phyloP scores from a whole-genome alignment of 2,113 vertebrate species.

The Monopterus albus region DNA sequence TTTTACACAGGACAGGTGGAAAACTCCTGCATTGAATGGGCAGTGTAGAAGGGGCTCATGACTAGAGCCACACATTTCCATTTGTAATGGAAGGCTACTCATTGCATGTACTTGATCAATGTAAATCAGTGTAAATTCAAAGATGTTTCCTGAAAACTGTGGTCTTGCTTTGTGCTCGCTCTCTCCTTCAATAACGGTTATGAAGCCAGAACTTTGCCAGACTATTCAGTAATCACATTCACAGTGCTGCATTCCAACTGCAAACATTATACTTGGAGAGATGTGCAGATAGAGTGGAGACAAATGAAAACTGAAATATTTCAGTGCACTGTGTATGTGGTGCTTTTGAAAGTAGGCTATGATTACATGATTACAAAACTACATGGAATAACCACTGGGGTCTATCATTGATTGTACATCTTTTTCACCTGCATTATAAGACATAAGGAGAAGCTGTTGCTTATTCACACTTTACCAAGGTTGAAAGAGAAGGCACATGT shows the following conservation, averaged over 20 bases:
- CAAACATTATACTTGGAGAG: neutral
- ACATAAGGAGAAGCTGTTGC: neutral
- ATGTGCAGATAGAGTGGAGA: no score
- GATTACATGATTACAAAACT: neutral
- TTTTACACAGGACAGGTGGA: no score
- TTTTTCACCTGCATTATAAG: neutral
- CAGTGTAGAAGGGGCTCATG: no score
- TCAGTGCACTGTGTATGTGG: neutral
- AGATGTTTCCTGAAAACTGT: slow-evolving; percentile 3
- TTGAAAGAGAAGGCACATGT: neutral
- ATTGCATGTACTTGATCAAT: neutral
- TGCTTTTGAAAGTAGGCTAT: neutral
- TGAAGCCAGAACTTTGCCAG: no score
- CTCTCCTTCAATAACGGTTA: no score
- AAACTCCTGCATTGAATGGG: no score
- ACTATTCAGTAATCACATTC: slow-evolving; percentile 21
- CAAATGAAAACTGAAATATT: no score
- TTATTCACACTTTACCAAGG: slow-evolving; percentile 1
- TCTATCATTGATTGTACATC: neutral
- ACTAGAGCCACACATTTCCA: neutral
- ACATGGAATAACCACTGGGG: neutral
- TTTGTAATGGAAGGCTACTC: neutral
- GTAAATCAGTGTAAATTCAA: neutral
- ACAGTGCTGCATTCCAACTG: no score
- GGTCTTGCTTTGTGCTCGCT: no score